Conservation (phyloP, 2,113 vertebrate species). For the Sinocyclocheilus rhinocerous region DNA sequence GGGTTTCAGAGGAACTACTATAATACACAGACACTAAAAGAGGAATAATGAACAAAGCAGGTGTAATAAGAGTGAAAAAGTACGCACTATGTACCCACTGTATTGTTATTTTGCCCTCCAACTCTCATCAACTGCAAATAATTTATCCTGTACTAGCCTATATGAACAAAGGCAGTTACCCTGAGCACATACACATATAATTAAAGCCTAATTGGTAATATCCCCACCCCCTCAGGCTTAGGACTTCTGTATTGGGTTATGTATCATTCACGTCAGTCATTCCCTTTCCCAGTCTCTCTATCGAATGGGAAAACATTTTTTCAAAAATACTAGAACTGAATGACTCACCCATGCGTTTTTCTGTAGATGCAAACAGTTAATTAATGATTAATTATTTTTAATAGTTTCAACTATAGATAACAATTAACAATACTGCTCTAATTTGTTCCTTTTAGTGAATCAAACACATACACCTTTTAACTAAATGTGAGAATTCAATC, state of each 20-base stretch:
- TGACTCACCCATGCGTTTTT: too few relatives aligned
- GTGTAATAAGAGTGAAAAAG: conserved; percentile 28
- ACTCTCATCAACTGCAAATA: conserved; percentile 43
- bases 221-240: conserved; percentile 57
- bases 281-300: background rate
- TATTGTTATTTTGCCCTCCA: background rate
- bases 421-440: too few relatives aligned
- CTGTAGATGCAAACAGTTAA: too few relatives aligned
- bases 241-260: background rate
- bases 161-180: conserved; percentile 63
- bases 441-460: too few relatives aligned
- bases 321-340: too few relatives aligned
- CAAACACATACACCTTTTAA: too few relatives aligned
- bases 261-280: background rate
- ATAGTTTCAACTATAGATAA: too few relatives aligned
- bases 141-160: conserved; percentile 67
- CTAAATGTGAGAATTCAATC: too few relatives aligned
- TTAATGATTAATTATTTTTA: too few relatives aligned
- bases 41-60: conserved; percentile 44
- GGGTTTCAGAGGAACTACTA: conserved; percentile 30
- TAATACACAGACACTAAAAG: conserved; percentile 16
- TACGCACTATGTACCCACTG: background rate
- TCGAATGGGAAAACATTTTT: background rate
- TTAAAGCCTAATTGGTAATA: conserved; percentile 77
- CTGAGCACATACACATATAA: conserved; percentile 69